Conservation (phyloP, 2,113 vertebrate species). For the Indicator indicator region DNA sequence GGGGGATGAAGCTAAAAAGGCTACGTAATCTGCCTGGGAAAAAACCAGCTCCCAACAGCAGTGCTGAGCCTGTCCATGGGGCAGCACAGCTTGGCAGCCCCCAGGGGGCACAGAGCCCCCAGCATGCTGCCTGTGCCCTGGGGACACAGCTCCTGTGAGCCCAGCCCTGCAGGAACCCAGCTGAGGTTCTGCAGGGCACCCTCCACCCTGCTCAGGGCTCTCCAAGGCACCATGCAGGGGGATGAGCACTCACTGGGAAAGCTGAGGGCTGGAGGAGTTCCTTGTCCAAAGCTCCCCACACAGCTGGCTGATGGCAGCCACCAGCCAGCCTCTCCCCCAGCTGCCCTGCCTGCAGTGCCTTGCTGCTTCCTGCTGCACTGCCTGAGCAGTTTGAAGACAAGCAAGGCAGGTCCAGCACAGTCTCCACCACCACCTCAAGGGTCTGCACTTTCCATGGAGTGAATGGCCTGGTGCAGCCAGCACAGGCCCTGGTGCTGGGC, state of each 20-base stretch:
- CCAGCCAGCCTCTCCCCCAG: neutral
- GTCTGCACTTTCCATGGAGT: neutral
- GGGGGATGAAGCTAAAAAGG: constrained; percentile 43
- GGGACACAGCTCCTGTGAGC: accelerated
- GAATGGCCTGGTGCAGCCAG: neutral
- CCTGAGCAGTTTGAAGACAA: neutral
- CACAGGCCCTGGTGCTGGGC: neutral
- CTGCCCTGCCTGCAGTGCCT: neutral
- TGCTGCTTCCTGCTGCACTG: neutral
- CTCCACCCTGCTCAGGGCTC: accelerated
- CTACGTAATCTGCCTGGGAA: constrained; percentile 69
- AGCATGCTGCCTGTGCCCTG: accelerated
- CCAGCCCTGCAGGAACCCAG: accelerated
- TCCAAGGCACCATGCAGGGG: accelerated
- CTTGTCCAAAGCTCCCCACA: neutral
- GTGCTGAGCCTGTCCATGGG: neutral
- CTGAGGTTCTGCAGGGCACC: neutral
- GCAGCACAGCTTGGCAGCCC: neutral
- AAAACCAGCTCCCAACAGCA: neutral
- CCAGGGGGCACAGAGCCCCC: no score
- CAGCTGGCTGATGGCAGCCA: accelerated
- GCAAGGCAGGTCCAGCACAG: neutral
- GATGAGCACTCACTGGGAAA: neutral
- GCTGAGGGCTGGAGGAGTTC: neutral
- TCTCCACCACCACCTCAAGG: accelerated